Percentiles rank a stretch among this genome's conserved stretches.
phyloP scores from a whole-genome alignment of 2,888 invertebrate species.

The Poecilus cupreus region DNA sequence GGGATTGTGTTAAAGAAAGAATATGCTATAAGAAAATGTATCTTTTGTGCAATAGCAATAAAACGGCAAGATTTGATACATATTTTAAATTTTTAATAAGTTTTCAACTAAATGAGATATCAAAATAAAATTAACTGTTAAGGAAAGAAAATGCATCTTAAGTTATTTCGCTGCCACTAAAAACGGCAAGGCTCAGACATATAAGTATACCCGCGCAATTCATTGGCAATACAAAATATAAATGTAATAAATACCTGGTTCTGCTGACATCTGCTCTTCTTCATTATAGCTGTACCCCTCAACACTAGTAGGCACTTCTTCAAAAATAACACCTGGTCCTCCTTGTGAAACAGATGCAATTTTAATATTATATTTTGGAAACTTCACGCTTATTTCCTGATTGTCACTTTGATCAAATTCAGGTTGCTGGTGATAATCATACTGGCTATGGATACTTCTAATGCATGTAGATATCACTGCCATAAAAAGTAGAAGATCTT shows the following conservation, averaged over 20 bases:
- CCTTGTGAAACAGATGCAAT: background rate
- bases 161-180: no score
- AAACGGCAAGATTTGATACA: no score
- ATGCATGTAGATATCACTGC: background rate
- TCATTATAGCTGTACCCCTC: background rate
- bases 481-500: background rate
- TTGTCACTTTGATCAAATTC: background rate
- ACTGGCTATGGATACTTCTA: background rate
- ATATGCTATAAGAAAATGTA: no score
- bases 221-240: no score
- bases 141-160: no score
- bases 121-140: no score
- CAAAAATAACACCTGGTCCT: background rate
- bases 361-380: slow-evolving; percentile 46
- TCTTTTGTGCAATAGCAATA: no score
- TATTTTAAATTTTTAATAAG: no score
- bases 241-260: background rate
- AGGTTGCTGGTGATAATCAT: background rate
- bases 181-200: no score
- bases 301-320: background rate
- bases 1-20: no score
- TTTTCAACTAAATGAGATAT: no score
- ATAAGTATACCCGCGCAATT: no score
- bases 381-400: slow-evolving; percentile 1
- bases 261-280: background rate